Conservation (phyloP, 2,113 vertebrate genomes). For the Forbesichthys papilliferus region DNA sequence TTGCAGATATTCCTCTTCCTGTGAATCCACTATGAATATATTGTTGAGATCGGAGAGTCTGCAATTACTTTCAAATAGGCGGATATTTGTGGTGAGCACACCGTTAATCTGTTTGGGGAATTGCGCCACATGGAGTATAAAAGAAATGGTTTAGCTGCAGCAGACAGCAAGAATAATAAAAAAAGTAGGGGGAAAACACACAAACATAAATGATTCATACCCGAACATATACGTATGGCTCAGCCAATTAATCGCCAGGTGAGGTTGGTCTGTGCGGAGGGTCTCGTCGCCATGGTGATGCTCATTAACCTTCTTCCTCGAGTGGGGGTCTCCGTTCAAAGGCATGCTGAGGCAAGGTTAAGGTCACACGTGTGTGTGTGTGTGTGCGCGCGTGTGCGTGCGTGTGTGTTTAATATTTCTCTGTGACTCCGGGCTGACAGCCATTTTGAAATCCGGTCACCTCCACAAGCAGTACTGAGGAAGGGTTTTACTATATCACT, state of each 20-base stretch:
- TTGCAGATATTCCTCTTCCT: slow-evolving; percentile 1
- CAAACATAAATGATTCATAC: slow-evolving; percentile 52
- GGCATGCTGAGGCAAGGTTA: slow-evolving; percentile 3
- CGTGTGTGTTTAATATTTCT: background rate
- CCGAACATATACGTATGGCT: slow-evolving; percentile 35
- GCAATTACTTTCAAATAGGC: slow-evolving; percentile 23
- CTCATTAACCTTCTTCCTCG: slow-evolving; percentile 42
- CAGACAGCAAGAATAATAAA: slow-evolving; percentile 1
- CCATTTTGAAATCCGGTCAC: slow-evolving; percentile 8
- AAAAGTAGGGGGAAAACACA: background rate
- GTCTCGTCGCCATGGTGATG: slow-evolving; percentile 25
- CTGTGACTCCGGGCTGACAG: background rate
- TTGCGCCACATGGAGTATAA: slow-evolving; percentile 11
- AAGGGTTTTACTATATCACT: background rate
- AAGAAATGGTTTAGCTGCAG: slow-evolving; percentile 22
- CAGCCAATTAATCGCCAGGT: slow-evolving; percentile 40
- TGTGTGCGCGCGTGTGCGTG: slow-evolving; percentile 1
- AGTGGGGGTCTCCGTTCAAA: slow-evolving; percentile 16
- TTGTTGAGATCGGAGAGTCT: slow-evolving; percentile 14
- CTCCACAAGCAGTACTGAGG: background rate
- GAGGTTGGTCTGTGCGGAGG: slow-evolving; percentile 29
- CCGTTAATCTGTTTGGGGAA: slow-evolving; percentile 20
- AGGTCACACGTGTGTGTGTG: background rate
- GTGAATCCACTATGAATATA: slow-evolving; percentile 7
- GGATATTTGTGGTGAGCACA: background rate